Percentiles rank a stretch among this genome's conserved stretches.
Evolutionary conservation across 1,140 invertebrate species (phyloP).

Genomic region (Zophobas morio): DNA sequence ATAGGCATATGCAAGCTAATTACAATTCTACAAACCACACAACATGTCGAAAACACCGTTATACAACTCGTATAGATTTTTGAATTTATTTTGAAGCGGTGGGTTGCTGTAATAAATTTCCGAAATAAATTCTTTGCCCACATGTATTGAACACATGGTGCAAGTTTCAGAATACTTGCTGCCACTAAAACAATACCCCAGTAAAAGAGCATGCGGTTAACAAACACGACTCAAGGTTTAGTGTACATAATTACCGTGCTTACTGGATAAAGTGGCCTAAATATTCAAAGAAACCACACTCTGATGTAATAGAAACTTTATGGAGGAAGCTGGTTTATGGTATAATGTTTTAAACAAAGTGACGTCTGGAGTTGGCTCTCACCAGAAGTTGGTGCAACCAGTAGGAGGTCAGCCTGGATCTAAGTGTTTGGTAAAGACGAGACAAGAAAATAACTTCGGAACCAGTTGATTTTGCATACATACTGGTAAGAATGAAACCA

Average conservation of each 20-base stretch:
- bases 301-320: neutral
- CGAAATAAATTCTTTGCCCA: neutral
- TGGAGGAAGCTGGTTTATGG: no score
- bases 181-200: neutral
- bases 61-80: neutral
- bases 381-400: no score
- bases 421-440: no score
- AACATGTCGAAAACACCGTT: neutral
- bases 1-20: neutral
- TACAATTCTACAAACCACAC: neutral
- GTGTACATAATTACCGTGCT: slow-evolving; percentile 6
- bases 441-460: no score
- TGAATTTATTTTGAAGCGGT: neutral
- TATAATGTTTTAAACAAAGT: no score
- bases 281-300: neutral
- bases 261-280: slow-evolving; percentile 20
- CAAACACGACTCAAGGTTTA: slow-evolving; percentile 16
- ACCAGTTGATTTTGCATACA: no score
- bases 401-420: no score
- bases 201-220: neutral
- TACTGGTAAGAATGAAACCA: no score
- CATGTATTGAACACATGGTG: neutral
- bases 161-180: neutral
- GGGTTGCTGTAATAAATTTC: neutral
- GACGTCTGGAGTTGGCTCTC: no score